Evolutionary conservation across 1,140 invertebrate species (phyloP).

Genomic region (Rhagoletis pomonella): DNA sequence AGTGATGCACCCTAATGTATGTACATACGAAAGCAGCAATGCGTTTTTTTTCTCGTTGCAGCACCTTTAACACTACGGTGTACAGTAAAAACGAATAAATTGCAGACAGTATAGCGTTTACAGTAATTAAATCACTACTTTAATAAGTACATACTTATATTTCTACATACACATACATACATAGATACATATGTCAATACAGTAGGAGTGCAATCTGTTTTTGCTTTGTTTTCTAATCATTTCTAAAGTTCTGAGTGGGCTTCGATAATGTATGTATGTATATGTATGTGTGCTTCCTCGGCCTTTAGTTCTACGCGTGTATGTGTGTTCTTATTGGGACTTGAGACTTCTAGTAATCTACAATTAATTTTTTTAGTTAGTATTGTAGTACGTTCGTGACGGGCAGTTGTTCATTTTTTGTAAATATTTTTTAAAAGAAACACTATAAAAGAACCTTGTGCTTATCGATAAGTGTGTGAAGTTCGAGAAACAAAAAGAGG

Average conservation of each 20-base stretch:
- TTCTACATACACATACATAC: background rate
- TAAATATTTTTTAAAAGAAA: background rate
- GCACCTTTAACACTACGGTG: background rate
- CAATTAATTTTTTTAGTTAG: constrained; percentile 40
- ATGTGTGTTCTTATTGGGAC: background rate
- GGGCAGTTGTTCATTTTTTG: constrained; percentile 19
- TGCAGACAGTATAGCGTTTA: background rate
- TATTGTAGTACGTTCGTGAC: background rate
- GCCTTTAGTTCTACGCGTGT: background rate
- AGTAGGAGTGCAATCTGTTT: no score
- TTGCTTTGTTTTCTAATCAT: background rate
- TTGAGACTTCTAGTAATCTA: constrained; percentile 33
- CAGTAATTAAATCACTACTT: constrained; percentile 35
- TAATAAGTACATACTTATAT: background rate
- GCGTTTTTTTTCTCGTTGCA: background rate
- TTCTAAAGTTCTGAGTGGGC: background rate
- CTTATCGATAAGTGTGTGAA: background rate
- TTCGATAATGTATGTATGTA: background rate
- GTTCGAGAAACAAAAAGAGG: background rate
- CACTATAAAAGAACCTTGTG: background rate
- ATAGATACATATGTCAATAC: background rate
- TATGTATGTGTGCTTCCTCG: background rate
- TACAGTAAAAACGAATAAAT: constrained; percentile 11
- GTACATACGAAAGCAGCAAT: no score
- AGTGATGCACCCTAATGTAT: no score